phyloP scores from a whole-genome alignment of 2,113 vertebrate genomes.

The Ameiurus melas region DNA sequence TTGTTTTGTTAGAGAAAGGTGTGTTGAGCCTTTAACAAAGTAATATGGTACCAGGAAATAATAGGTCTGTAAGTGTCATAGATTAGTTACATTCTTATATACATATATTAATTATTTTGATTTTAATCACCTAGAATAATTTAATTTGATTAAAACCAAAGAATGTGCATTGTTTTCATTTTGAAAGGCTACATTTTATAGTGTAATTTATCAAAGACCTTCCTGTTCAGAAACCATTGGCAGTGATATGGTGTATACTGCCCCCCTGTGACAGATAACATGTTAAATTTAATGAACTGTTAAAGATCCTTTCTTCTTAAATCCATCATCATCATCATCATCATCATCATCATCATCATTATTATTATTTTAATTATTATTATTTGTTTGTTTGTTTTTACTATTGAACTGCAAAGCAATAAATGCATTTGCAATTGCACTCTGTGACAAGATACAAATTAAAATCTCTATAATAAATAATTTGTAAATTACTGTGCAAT shows the following conservation, averaged over 20 bases:
- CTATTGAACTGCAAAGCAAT: not conserved
- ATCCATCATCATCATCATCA: too few relatives aligned
- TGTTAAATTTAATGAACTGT: not conserved
- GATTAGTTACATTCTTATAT: not conserved
- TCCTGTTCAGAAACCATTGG: not conserved
- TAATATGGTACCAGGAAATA: not conserved
- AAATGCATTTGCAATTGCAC: not conserved
- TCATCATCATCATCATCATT: too few relatives aligned
- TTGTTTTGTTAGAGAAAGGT: not conserved
- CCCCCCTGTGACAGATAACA: not conserved
- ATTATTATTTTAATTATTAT: too few relatives aligned
- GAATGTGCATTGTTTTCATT: not conserved
- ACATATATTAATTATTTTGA: not conserved
- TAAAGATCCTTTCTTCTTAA: not conserved
- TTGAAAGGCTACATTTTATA: not conserved
- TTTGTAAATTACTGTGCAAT: not conserved
- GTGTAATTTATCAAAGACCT: not conserved
- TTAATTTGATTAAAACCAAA: not conserved
- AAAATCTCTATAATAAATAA: not conserved
- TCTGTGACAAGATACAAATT: not conserved
- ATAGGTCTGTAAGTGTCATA: not conserved
- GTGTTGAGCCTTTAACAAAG: not conserved
- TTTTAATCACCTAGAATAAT: not conserved
- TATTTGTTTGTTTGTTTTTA: not conserved
- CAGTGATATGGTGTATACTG: slow-evolving; percentile 9